phyloP scores from a whole-genome alignment of 1,140 invertebrate genomes.

The Anadara kagoshimensis region DNA sequence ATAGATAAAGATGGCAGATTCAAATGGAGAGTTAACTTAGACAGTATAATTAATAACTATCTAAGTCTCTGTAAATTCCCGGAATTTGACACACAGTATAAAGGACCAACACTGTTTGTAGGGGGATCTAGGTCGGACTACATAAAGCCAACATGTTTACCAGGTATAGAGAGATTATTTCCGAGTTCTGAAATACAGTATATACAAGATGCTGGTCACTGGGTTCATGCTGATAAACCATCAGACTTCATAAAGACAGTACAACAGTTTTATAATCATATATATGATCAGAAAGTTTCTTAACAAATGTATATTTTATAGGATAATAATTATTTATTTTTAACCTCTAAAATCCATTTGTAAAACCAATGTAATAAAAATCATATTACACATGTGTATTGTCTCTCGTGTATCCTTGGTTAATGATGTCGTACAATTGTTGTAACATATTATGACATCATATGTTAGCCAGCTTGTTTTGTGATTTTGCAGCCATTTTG shows the following conservation, averaged over 20 bases:
- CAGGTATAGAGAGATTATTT: conserved; percentile 78
- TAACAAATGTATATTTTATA: too few relatives aligned
- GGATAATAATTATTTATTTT: too few relatives aligned
- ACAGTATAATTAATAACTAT: conserved; percentile 81
- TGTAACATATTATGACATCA: too few relatives aligned
- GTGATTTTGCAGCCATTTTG: too few relatives aligned
- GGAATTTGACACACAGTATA: conserved; percentile 73
- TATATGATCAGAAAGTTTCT: too few relatives aligned
- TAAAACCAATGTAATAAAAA: too few relatives aligned
- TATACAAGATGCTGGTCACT: conserved; percentile 89
- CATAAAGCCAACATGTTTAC: conserved; percentile 76
- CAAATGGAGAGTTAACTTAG: conserved; percentile 85
- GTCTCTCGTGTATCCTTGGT: too few relatives aligned
- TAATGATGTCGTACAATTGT: too few relatives aligned
- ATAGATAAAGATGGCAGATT: conserved; percentile 77
- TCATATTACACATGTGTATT: too few relatives aligned
- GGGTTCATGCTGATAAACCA: conserved; percentile 94
- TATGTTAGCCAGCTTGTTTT: too few relatives aligned
- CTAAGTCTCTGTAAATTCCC: conserved; percentile 76
- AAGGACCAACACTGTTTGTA: conserved; percentile 86
- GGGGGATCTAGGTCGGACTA: conserved; percentile 87
- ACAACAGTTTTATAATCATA: background rate
- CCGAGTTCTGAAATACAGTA: conserved; percentile 84
- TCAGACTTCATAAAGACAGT: conserved; percentile 75
- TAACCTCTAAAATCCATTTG: too few relatives aligned